Percentiles rank a stretch among this genome's conserved stretches.
These are phyloP conservation scores for Ptilonorhynchus violaceus DNA, from an alignment of 2,113 vertebrate genomes.

Conservation along the genomic window DNA sequence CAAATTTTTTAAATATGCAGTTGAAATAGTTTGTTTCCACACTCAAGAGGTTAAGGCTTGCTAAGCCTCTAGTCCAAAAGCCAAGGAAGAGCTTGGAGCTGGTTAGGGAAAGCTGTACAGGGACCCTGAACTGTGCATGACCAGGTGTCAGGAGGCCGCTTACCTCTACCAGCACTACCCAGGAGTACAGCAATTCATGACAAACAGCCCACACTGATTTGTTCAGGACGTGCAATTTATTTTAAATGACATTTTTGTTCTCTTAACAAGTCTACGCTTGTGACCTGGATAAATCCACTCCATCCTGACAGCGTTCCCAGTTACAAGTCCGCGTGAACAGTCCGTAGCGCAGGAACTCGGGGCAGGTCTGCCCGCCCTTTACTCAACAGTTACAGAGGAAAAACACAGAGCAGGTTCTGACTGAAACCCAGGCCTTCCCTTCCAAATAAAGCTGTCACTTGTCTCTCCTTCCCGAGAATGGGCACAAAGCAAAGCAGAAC, in stretches of 20 bases:
- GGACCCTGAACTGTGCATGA: fast-evolving
- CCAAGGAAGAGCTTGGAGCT: background rate
- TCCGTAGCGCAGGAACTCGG: background rate
- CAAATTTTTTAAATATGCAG: background rate
- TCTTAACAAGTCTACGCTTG: background rate
- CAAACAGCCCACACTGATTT: background rate
- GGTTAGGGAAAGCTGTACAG: background rate
- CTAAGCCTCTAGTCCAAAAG: background rate
- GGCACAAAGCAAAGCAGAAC: background rate
- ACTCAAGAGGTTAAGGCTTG: background rate
- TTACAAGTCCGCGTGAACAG: background rate
- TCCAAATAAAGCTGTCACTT: background rate
- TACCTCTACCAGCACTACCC: background rate
- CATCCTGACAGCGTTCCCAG: background rate
- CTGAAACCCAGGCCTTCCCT: background rate
- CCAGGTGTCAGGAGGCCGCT: background rate
- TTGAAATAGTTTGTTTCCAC: background rate
- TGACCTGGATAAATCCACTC: background rate
- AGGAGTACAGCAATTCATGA: background rate
- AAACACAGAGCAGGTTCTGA: background rate
- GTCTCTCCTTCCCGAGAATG: background rate
- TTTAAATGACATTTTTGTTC: conserved; percentile 9
- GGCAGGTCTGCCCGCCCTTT: background rate
- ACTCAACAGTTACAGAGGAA: background rate
- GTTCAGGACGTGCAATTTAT: background rate